A percentile compares a stretch with the other conserved stretches of the same genome.
These are phyloP conservation scores for Rostratula benghalensis DNA, from an alignment of 2,113 vertebrate species.

Conservation along the genomic window DNA sequence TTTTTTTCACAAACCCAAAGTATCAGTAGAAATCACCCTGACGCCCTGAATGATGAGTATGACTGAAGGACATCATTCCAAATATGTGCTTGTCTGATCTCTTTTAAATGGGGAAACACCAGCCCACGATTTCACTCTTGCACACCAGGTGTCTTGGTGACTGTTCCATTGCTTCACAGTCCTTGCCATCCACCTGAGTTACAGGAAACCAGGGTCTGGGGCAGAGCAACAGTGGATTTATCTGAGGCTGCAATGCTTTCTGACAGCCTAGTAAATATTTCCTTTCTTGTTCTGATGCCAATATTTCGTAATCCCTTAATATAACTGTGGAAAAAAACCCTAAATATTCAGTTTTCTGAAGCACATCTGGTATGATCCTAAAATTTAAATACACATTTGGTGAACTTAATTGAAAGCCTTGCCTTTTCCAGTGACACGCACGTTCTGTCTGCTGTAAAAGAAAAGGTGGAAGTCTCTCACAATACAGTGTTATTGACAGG, in stretches of 20 bases:
- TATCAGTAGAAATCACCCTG: background rate
- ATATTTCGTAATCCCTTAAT: background rate
- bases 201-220: background rate
- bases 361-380: background rate
- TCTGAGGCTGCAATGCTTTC: background rate
- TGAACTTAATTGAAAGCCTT: background rate
- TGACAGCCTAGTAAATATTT: background rate
- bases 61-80: background rate
- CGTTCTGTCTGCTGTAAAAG: background rate
- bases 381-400: background rate
- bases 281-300: background rate
- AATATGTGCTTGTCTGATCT: background rate
- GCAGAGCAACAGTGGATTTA: background rate
- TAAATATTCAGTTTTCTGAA: background rate
- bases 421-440: background rate
- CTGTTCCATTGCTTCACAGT: background rate
- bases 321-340: background rate
- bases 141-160: background rate
- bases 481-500: background rate
- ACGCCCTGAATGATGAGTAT: background rate
- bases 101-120: background rate
- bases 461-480: conserved; percentile 42
- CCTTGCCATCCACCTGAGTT: background rate
- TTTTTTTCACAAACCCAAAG: background rate
- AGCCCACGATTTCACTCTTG: background rate